These are phyloP conservation scores for Drosophila anomelani DNA, from an alignment of 2,888 invertebrate genomes.

Conservation along the genomic window DNA sequence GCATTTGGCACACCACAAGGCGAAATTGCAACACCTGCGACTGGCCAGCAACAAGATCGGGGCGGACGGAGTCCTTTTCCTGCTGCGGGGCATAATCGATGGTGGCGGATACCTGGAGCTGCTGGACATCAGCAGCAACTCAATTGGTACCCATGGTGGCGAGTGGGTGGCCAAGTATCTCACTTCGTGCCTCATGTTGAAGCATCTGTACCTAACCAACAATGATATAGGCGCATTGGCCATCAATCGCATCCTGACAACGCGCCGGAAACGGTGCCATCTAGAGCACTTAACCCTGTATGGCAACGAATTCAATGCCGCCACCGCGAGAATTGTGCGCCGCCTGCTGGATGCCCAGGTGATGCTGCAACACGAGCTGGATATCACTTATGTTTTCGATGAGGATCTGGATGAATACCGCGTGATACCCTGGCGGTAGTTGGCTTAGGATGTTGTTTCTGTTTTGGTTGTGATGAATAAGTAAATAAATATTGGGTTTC, in stretches of 20 bases:
- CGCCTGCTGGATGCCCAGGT: constrained; percentile 74
- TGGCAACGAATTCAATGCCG: constrained; percentile 76
- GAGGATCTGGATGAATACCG: constrained; percentile 67
- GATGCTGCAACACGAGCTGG: constrained; percentile 64
- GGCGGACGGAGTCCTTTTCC: constrained; percentile 69
- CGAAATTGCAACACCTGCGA: constrained; percentile 65
- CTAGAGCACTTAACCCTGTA: constrained; percentile 69
- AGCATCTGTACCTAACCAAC: constrained; percentile 71
- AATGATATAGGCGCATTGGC: constrained; percentile 73
- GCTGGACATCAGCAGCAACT: constrained; percentile 77
- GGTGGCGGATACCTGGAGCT: constrained; percentile 58
- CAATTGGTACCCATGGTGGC: constrained; percentile 80
- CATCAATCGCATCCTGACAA: constrained; percentile 71
- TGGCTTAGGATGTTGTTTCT: background rate
- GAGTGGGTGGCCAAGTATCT: constrained; percentile 77
- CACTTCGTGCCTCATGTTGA: constrained; percentile 64
- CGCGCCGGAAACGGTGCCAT: constrained; percentile 77
- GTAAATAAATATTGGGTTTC: background rate
- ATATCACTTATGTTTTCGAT: constrained; percentile 74
- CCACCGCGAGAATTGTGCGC: constrained; percentile 68
- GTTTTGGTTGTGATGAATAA: background rate
- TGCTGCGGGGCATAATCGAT: constrained; percentile 70
- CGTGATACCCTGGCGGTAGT: constrained; percentile 72
- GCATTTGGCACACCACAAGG: constrained; percentile 57
- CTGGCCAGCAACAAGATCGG: constrained; percentile 78